Conservation (phyloP, 2,797 vertebrate species). For the Emys orbicularis region DNA sequence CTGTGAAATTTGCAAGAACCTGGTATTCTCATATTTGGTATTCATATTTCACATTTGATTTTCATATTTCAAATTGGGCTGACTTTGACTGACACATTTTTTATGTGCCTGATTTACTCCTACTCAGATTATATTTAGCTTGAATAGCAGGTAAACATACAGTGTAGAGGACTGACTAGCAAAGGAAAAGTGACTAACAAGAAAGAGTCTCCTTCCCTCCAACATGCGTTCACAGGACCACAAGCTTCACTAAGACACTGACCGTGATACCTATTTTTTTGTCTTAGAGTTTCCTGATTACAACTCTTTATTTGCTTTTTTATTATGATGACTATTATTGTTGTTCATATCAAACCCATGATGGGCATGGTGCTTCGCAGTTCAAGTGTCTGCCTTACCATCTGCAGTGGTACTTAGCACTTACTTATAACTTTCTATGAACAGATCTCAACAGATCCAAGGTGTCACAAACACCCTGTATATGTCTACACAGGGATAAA, state of each 20-base stretch:
- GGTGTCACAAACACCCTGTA: background rate
- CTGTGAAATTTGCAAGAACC: fast-evolving
- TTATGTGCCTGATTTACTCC: background rate
- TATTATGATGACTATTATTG: background rate
- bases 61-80: background rate
- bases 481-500: background rate
- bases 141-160: background rate
- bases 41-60: background rate
- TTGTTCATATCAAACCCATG: background rate
- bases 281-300: background rate
- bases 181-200: background rate
- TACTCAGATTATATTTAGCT: background rate
- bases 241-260: fast-evolving
- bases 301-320: background rate
- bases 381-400: fast-evolving
- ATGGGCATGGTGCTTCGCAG: background rate
- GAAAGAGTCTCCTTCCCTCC: background rate
- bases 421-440: background rate
- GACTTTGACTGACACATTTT: background rate
- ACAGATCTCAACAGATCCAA: background rate
- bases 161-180: background rate
- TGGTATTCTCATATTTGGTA: background rate
- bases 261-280: background rate
- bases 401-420: background rate
- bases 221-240: fast-evolving